Evolutionary conservation across 2,797 vertebrate genomes (phyloP).

Genomic region (Pangasius macronema): DNA sequence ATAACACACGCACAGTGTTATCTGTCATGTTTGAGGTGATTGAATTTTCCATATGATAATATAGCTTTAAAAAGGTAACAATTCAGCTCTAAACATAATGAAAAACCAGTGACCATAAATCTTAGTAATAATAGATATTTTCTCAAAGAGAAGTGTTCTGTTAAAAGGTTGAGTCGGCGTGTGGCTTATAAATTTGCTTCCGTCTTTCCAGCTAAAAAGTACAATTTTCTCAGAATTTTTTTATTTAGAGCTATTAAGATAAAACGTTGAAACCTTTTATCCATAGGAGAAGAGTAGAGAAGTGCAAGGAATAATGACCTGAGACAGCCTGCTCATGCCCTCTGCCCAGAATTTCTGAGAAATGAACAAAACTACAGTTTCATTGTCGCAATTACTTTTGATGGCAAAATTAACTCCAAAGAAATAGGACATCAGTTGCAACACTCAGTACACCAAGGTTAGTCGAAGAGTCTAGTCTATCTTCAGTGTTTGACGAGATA

Average conservation of each 20-base stretch:
- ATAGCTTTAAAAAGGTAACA: not conserved
- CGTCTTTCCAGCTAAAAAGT: not conserved
- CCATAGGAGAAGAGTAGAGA: not conserved
- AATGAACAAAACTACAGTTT: slow-evolving; percentile 1
- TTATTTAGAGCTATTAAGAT: slow-evolving; percentile 9
- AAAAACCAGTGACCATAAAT: slow-evolving; percentile 4
- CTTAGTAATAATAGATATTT: slow-evolving; percentile 22
- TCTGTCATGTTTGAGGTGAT: not conserved
- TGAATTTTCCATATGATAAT: not conserved
- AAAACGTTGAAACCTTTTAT: not conserved
- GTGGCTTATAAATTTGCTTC: slow-evolving; percentile 23
- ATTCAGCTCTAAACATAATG: not conserved
- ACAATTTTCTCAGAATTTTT: not conserved
- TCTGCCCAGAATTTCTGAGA: not conserved
- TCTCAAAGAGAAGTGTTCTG: not conserved
- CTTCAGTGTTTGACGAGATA: slow-evolving; percentile 30
- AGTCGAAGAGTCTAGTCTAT: slow-evolving; percentile 15
- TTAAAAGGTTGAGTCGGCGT: not conserved
- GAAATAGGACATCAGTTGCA: not conserved
- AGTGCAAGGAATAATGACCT: not conserved
- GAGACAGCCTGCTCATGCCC: slow-evolving; percentile 3
- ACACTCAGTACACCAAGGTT: not conserved
- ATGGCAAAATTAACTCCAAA: not conserved
- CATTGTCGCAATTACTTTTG: not conserved
- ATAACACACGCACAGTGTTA: not conserved